Evolutionary conservation across 2,113 vertebrate genomes (phyloP).

Genomic region (Channa argus): DNA sequence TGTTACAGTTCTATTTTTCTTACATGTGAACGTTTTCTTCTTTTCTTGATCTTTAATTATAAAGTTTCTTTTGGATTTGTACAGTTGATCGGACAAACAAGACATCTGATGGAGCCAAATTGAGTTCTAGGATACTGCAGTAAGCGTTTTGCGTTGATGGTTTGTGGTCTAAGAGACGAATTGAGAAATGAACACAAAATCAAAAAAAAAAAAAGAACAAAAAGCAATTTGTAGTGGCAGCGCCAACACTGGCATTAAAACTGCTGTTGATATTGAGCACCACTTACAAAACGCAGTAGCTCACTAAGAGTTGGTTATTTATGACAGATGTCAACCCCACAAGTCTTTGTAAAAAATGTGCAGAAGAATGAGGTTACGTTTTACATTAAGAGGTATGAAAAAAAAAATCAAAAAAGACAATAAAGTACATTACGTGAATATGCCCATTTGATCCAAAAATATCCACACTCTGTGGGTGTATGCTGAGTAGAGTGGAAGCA

Average conservation of each 20-base stretch:
- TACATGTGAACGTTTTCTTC: neutral
- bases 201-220: too few species aligned
- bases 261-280: neutral
- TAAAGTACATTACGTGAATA: conserved; percentile 21
- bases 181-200: neutral
- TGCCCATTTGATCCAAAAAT: conserved; percentile 45
- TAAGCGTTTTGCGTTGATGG: too few species aligned
- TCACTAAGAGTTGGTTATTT: neutral
- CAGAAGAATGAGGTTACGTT: neutral
- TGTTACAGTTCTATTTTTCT: neutral
- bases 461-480: conserved; percentile 41
- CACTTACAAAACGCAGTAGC: neutral
- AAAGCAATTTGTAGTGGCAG: neutral
- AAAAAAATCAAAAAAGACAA: conserved; percentile 3
- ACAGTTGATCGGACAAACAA: too few species aligned
- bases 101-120: too few species aligned
- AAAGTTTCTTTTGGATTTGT: too few species aligned
- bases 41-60: neutral
- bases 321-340: neutral
- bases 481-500: conserved; percentile 20
- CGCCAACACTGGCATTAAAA: neutral
- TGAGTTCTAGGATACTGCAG: too few species aligned
- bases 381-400: too few species aligned
- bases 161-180: neutral
- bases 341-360: neutral